Evolutionary conservation across 2,797 vertebrate genomes (phyloP).

Genomic region (Aselliscus stoliczkanus): DNA sequence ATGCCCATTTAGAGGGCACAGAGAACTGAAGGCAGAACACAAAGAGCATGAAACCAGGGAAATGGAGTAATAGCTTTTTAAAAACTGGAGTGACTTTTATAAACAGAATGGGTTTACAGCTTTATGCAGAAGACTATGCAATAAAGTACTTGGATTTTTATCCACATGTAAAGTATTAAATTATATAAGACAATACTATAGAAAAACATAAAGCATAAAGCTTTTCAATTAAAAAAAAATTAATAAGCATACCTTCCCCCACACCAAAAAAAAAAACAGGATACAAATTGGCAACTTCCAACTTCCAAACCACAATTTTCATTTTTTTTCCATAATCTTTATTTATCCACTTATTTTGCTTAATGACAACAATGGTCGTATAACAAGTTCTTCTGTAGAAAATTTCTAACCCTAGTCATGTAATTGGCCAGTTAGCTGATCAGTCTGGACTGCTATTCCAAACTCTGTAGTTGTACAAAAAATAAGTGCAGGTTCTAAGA

Average conservation of each 20-base stretch:
- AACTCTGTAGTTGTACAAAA: neutral
- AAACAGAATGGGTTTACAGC: neutral
- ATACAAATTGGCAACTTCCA: neutral
- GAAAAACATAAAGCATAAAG: neutral
- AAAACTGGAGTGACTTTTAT: neutral
- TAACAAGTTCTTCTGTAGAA: neutral
- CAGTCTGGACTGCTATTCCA: neutral
- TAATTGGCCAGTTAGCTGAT: neutral
- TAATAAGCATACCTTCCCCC: neutral
- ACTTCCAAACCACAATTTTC: neutral
- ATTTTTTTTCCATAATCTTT: neutral
- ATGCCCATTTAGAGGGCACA: neutral
- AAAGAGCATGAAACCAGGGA: neutral
- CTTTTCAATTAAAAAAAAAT: conserved; percentile 14
- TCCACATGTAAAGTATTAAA: neutral
- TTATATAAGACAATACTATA: neutral
- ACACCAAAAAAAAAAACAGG: neutral
- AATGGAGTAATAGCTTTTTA: neutral
- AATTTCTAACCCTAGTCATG: neutral
- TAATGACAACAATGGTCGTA: neutral
- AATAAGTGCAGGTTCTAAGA: neutral
- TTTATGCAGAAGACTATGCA: neutral
- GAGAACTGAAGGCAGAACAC: neutral
- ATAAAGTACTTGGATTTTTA: neutral
- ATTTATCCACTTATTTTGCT: neutral